phyloP scores from a whole-genome alignment of 2,888 invertebrate species.

The Melangyna quadrimaculata region DNA sequence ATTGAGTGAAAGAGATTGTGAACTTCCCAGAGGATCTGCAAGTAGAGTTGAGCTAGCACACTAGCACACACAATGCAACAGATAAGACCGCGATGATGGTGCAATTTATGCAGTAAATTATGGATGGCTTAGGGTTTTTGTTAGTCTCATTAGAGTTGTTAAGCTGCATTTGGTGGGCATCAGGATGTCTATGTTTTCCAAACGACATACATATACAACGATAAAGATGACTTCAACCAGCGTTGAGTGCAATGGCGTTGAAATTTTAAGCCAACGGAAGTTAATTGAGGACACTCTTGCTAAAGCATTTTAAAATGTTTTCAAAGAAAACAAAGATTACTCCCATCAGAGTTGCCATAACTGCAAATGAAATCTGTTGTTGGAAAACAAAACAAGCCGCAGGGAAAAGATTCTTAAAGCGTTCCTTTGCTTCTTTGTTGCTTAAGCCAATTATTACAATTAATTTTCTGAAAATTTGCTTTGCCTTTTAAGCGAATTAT shows the following conservation, averaged over 20 bases:
- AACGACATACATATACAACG: conserved; percentile 20
- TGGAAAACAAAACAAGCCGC: background rate
- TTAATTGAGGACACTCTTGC: conserved; percentile 30
- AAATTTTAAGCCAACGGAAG: conserved; percentile 29
- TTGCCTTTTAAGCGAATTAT: background rate
- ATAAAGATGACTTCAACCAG: background rate
- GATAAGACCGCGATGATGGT: conserved; percentile 32
- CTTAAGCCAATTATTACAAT: background rate
- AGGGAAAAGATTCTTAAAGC: background rate
- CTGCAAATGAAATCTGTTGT: background rate
- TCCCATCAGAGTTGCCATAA: background rate
- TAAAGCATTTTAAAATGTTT: conserved; percentile 34
- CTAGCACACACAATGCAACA: conserved; percentile 49
- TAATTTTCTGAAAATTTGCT: background rate
- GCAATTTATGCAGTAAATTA: conserved; percentile 41
- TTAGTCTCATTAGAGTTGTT: conserved; percentile 11
- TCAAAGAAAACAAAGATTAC: conserved; percentile 7
- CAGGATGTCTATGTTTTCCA: conserved; percentile 24
- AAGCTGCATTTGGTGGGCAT: background rate
- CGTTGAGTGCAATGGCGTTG: conserved; percentile 33
- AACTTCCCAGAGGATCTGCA: conserved; percentile 13
- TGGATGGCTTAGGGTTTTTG: conserved; percentile 36
- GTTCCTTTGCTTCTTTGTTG: background rate
- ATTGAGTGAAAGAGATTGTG: conserved; percentile 48
- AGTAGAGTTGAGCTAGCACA: conserved; percentile 2